Evolutionary conservation across 1,140 invertebrate species (phyloP).

Genomic region (Maconellicoccus hirsutus): DNA sequence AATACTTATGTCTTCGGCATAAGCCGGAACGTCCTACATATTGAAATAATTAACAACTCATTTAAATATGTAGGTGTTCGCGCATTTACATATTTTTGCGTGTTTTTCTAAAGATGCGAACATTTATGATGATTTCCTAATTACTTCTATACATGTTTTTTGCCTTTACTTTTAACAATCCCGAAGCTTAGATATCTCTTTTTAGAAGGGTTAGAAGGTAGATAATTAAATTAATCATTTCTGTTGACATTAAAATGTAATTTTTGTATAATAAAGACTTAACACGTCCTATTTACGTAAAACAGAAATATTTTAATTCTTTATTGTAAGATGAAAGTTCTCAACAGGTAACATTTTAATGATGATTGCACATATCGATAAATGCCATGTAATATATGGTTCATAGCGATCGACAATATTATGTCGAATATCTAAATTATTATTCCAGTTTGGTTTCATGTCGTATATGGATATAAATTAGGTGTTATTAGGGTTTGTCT

Average conservation of each 20-base stretch:
- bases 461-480: neutral
- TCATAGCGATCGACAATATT: neutral
- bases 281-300: neutral
- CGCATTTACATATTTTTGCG: neutral
- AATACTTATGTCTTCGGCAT: neutral
- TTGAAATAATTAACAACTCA: neutral
- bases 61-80: neutral
- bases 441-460: neutral
- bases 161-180: neutral
- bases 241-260: neutral
- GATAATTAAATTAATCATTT: neutral
- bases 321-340: neutral
- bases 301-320: neutral
- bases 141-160: slow-evolving; percentile 6
- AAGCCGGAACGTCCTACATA: neutral
- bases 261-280: neutral
- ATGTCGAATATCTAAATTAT: neutral
- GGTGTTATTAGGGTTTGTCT: no score
- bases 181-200: neutral
- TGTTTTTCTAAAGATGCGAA: neutral
- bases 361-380: neutral
- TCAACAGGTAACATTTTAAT: slow-evolving; percentile 3
- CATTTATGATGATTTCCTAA: neutral
- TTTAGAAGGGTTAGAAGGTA: neutral
- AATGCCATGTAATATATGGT: neutral